Base-by-base conservation (phyloP, 2,113 vertebrate genomes). In the Cephalophus harveyi region DNA sequence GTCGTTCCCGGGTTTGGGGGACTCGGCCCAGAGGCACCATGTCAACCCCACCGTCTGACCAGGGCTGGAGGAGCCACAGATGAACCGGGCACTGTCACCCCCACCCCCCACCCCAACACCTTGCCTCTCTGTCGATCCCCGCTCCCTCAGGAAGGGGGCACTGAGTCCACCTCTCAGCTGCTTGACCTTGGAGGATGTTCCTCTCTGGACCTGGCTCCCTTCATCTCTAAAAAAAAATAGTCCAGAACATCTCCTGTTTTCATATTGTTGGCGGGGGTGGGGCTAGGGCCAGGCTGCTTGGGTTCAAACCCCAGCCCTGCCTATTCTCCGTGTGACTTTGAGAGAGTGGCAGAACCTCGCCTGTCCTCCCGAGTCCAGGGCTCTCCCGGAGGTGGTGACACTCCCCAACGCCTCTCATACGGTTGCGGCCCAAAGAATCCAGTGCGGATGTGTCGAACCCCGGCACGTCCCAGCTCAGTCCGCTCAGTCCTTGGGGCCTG, bases 41-140 rank as follows among this genome's bases (percentile, higher is more conserved):
- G 23, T 28, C 28, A 19, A 3, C 6, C 21, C n/a, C 7, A 7
- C 30, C 1, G 0, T 30, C 28, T 55, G 36, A 28, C 19, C 48
- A 12, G 4, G 28, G 57, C 13, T 48, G 16, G 27, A 36, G 14
- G n/a, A 67, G 85, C 33, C 19, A 1, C 9, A 33, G 48, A 48
- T 57, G 48, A 33, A 50, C 59, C 17, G 48, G 3, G 46, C 59
- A 28, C 21, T 12, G 23, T 4, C 28, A 19, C 28, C 8, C 5
- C 17, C 19, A n/a, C 6, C 13, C 15, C 25, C 2, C 15, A 13
- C 43, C 25, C 4, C 25, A 27, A 30, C 33, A 1, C 16, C 28
- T 54, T 17, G 14, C n/a, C 25, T 52, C 25, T 55, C 21, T 59
- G 40, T 27, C 2, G 40, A 36, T 11, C 33, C 79, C 21, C 6